Evolutionary conservation across 2,797 vertebrate genomes (phyloP).

Genomic region (Uromys caudimaculatus): DNA sequence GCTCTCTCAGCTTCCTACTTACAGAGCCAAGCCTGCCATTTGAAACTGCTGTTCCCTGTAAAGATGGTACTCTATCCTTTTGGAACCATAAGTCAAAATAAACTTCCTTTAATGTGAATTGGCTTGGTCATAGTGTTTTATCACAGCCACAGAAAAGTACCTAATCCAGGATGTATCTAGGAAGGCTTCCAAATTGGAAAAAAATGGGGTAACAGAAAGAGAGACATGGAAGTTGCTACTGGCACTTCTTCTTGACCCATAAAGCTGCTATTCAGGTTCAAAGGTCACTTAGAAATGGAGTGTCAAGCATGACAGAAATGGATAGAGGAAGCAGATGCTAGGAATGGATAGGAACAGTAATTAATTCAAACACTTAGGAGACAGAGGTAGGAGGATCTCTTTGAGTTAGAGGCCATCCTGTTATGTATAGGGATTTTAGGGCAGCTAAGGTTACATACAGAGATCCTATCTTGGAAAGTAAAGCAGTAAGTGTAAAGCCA

Average conservation of each 20-base stretch:
- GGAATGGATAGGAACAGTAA: too few relatives aligned
- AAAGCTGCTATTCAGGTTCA: background rate
- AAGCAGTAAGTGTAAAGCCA: background rate
- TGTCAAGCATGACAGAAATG: background rate
- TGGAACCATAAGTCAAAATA: background rate
- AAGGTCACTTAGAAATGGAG: background rate
- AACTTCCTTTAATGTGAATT: background rate
- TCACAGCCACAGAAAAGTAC: background rate
- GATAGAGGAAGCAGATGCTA: background rate
- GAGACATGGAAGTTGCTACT: background rate
- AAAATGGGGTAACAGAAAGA: fast-evolving
- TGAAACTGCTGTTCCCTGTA: too few relatives aligned
- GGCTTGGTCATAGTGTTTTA: background rate
- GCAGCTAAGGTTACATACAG: background rate
- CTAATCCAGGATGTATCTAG: background rate
- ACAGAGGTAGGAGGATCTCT: background rate
- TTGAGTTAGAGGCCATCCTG: background rate
- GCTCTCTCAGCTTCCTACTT: background rate
- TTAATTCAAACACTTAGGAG: background rate
- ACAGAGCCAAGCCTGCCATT: background rate
- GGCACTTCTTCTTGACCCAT: background rate
- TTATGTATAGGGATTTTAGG: too few relatives aligned
- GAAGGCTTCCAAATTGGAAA: background rate
- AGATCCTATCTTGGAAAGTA: background rate
- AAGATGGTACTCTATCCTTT: background rate